phyloP scores from a whole-genome alignment of 2,113 vertebrate genomes.

The Chionomys nivalis region DNA sequence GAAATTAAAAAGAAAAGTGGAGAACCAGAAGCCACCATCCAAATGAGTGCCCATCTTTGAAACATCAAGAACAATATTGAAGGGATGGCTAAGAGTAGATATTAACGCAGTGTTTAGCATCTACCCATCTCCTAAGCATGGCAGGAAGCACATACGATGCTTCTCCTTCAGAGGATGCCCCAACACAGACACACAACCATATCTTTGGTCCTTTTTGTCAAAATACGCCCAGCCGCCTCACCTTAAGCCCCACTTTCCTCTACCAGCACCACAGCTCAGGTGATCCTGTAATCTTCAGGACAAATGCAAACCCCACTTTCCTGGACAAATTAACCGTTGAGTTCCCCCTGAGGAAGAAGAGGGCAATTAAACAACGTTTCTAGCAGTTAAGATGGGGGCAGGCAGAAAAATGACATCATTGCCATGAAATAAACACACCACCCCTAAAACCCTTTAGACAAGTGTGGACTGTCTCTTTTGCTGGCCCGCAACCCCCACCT shows the following conservation, averaged over 20 bases:
- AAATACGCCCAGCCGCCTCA: slow-evolving; percentile 75
- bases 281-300: slow-evolving; percentile 85
- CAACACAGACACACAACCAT: slow-evolving; percentile 57
- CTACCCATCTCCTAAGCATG: neutral
- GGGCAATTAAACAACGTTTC: slow-evolving; percentile 87
- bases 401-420: slow-evolving; percentile 84
- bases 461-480: slow-evolving; percentile 4
- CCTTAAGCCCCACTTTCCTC: slow-evolving; percentile 72
- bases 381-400: slow-evolving; percentile 80
- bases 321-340: slow-evolving; percentile 83
- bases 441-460: slow-evolving; percentile 83
- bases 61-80: neutral
- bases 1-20: neutral
- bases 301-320: slow-evolving; percentile 85
- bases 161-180: neutral
- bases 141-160: neutral
- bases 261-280: slow-evolving; percentile 80
- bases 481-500: neutral
- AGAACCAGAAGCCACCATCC: neutral
- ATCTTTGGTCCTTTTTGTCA: slow-evolving; percentile 53
- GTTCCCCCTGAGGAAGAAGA: slow-evolving; percentile 78
- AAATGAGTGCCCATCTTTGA: neutral
- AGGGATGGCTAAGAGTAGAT: slow-evolving; percentile 13
- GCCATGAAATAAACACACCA: slow-evolving; percentile 86
- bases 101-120: neutral